Evolutionary conservation across 2,888 invertebrate species (phyloP), one percentile per base, ranked within the genome.

Genomic region (Diaperis boleti): DNA sequence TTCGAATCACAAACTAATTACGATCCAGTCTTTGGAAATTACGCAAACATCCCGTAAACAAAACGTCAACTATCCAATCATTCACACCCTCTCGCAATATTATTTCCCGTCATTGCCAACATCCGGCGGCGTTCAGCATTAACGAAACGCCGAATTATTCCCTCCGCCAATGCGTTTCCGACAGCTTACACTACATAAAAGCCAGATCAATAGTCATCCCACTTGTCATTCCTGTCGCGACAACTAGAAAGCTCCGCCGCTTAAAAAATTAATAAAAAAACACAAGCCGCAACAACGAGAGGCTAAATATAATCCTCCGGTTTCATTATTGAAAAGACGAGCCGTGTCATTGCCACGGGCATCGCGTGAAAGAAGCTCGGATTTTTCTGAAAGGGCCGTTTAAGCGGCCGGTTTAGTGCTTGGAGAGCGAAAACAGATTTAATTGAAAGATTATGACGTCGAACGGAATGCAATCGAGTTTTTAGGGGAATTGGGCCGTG

Each of bases 241-340:
- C 35, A 39, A 39, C 1, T 1, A 35, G 1, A 39, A 15, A 39
- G 37, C 6, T 37, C 13, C 37, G 15, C 33, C 33, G 13, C 11
- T 13, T 44, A 22, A 44, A 44, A 44, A 13, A 44, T 44, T 44
- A 18, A 44, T 44, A 44, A 3, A 41, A 22, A 22, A n/a, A 18
- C 22, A 26, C n/a, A 47, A 47, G 31, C 31, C 13, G 33, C 31
- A 31, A 31, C 31, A 31, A 11, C 10, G 31, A 11, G 11, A 31
- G 8, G 14, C 52, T 52, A 52, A 39, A 52, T 13, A 52, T 52
- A 52, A 39, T 11, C 52, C 11, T 20, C 52, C 52, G 35, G 10
- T 37, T 52, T 39, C 15, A 52, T 52, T 52, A 52, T 52, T 52
- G 18, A 52, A 49, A 10, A 31, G 49, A 22, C 10, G 10, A 22